Evolutionary conservation across 2,113 vertebrate genomes (phyloP), one percentile per base, ranked within the genome.

Genomic region (Acrocephalus kingi): DNA sequence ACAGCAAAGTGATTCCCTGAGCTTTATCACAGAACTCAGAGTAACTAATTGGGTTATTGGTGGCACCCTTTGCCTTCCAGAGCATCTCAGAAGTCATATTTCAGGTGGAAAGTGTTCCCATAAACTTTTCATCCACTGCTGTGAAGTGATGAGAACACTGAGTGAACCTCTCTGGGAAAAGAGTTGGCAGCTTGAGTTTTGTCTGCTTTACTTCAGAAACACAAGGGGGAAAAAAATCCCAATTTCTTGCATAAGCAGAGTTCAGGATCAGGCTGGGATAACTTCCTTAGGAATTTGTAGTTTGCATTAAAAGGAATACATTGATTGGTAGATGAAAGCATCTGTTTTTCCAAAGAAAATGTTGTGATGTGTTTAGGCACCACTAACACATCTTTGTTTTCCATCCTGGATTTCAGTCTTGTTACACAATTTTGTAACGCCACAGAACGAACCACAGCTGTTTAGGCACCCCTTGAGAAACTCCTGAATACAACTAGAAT

Each of bases 161-260:
- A 96, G 28, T 7, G 28, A 78, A 63, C 15, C 56, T 83, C 33
- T 39, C 31, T 41, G 27, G 43, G 41, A 25, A 67, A 52, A 35
- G 10, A 58, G 25, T 45, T 20, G 49, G 45, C n/a, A 84, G 7
- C 31, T 55, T 48, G 51, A 64, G n/a, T 72, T 75, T 58, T 37
- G 33, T 8, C 30, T 51, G 6, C n/a, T 82, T 84, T 15, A 18
- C 31, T 67, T 87, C 18, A 49, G 46, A 87, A 55, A 23, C 55
- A 19, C 0, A 1, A 35, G 9, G 13, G 5, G 24, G 0, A 1
- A 18, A 25, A 31, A 21, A 58, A 52, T 28, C 45, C 9, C 2
- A 51, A 54, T 85, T 79, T n/a, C 83, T 78, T 67, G 25, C 43
- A 68, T 7, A 43, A 93, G 51, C 4, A 19, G 52, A 81, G 68